phyloP scores from a whole-genome alignment of 2,888 invertebrate species.

The Philhelius pedissequus region DNA sequence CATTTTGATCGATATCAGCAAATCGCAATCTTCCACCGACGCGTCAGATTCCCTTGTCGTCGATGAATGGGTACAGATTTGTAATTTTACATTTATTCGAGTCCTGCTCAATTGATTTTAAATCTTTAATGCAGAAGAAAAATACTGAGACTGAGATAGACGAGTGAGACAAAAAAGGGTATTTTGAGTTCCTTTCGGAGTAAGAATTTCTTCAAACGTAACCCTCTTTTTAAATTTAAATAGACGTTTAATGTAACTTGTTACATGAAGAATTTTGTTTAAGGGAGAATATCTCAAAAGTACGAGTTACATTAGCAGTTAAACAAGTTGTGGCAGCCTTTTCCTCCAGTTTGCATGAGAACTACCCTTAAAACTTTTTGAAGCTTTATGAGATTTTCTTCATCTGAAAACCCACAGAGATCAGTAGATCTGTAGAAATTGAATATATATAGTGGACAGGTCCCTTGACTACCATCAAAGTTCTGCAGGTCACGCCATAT shows the following conservation, averaged over 20 bases:
- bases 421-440: too few species aligned
- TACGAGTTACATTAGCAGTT: neutral
- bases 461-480: too few species aligned
- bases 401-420: too few species aligned
- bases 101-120: neutral
- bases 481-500: too few species aligned
- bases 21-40: conserved; percentile 43
- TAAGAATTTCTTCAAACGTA: neutral
- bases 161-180: neutral
- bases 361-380: too few species aligned
- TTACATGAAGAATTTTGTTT: neutral
- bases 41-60: neutral
- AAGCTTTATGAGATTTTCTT: too few species aligned
- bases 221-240: neutral
- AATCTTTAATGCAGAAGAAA: neutral
- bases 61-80: neutral
- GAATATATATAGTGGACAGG: too few species aligned
- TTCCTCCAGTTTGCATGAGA: neutral
- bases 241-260: neutral
- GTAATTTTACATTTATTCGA: neutral
- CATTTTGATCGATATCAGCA: conserved; percentile 8
- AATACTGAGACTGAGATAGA: neutral
- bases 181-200: neutral
- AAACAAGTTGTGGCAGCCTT: neutral
- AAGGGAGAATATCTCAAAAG: neutral